Percentiles rank a stretch among this genome's conserved stretches.
These are phyloP conservation scores for Clarias laeviceps DNA, from an alignment of 2,797 vertebrate species.

Conservation along the genomic window DNA sequence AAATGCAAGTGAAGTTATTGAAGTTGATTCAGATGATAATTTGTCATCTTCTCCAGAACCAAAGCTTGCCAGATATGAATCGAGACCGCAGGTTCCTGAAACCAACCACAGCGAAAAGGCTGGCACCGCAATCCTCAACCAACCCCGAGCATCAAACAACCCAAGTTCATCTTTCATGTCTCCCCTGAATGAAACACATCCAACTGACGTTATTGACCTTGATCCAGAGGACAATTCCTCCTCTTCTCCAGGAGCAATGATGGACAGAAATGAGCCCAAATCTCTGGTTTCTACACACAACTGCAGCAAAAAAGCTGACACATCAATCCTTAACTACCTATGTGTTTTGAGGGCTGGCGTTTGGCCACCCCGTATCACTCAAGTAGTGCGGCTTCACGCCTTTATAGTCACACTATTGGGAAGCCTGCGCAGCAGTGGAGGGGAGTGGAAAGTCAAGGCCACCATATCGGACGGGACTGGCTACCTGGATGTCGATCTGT, in stretches of 20 bases:
- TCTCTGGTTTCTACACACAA: not conserved
- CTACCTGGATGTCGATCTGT: slow-evolving; percentile 89
- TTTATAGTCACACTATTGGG: slow-evolving; percentile 94
- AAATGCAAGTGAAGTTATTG: not conserved
- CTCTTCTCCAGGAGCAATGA: slow-evolving; percentile 51
- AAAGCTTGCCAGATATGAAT: slow-evolving; percentile 39
- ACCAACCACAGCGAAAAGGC: not conserved
- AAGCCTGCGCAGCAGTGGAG: slow-evolving; percentile 80
- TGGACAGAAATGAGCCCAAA: slow-evolving; percentile 20
- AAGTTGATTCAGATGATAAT: slow-evolving; percentile 29
- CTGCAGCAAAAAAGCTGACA: slow-evolving; percentile 52
- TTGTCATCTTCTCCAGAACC: slow-evolving; percentile 50
- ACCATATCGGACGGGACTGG: slow-evolving; percentile 91
- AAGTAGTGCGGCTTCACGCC: slow-evolving; percentile 81
- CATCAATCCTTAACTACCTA: slow-evolving; percentile 86
- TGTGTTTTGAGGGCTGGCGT: slow-evolving; percentile 71
- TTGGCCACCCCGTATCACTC: slow-evolving; percentile 60
- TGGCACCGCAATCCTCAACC: not conserved
- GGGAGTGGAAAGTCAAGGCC: slow-evolving; percentile 81
- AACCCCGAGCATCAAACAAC: not conserved
- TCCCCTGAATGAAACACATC: not conserved
- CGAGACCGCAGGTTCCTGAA: slow-evolving; percentile 1
- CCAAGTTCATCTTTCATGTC: not conserved
- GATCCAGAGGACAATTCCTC: slow-evolving; percentile 42
- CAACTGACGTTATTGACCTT: not conserved